phyloP scores from a whole-genome alignment of 2,113 vertebrate species.

The Tupaia tana region DNA sequence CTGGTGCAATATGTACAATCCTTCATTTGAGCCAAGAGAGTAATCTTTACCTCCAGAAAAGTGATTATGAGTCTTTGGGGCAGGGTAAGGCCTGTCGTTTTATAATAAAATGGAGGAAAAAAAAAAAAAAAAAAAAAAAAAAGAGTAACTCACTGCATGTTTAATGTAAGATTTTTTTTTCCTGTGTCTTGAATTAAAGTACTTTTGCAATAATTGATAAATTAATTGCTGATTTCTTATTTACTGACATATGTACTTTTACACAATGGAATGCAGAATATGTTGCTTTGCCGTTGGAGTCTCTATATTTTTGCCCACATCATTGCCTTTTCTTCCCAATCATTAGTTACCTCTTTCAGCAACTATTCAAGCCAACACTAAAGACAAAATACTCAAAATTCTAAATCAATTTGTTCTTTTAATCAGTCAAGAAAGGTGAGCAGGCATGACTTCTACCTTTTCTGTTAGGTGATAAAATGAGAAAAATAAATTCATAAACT shows the following conservation, averaged over 20 bases:
- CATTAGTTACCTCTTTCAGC: neutral
- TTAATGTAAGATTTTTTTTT: conserved; percentile 22
- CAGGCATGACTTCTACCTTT: neutral
- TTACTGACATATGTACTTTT: conserved; percentile 21
- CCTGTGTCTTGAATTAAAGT: neutral
- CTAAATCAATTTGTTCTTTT: conserved; percentile 44
- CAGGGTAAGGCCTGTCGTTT: neutral
- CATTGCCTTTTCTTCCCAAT: neutral
- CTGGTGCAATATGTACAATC: neutral
- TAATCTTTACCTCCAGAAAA: neutral
- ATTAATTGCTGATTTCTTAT: conserved; percentile 23
- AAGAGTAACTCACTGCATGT: neutral
- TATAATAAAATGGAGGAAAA: conserved; percentile 2
- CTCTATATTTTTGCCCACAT: neutral
- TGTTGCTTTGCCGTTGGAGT: conserved; percentile 51
- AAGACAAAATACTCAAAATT: conserved; percentile 40
- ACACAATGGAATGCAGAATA: neutral
- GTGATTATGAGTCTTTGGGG: neutral
- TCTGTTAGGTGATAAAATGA: neutral
- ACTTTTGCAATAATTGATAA: neutral
- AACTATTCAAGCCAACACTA: conserved; percentile 3
- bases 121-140: neutral
- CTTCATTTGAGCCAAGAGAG: neutral
- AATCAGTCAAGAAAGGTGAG: conserved; percentile 2
- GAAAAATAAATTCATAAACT: neutral